phyloP scores from a whole-genome alignment of 2,797 vertebrate genomes.

The Phoebastria nigripes region DNA sequence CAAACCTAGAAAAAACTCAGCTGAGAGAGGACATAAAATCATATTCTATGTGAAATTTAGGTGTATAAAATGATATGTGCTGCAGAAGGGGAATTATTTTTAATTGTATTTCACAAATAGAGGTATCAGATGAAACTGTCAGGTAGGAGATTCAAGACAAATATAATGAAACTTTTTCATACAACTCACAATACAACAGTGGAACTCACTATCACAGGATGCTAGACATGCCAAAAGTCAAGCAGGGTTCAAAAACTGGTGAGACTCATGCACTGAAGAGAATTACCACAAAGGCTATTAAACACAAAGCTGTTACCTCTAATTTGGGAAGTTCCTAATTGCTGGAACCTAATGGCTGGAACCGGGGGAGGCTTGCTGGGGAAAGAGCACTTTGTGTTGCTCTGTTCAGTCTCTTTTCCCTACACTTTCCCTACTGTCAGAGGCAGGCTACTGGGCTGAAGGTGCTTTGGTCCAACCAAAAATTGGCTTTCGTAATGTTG shows the following conservation, averaged over 20 bases:
- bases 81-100: neutral
- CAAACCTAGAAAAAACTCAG: neutral
- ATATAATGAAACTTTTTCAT: neutral
- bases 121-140: neutral
- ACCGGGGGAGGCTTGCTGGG: fast-evolving
- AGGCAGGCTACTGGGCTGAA: neutral
- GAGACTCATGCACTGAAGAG: neutral
- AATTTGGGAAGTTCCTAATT: neutral
- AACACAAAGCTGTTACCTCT: neutral
- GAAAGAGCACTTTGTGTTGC: neutral
- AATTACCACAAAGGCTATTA: neutral
- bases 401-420: neutral
- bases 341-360: neutral
- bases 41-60: neutral
- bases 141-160: neutral
- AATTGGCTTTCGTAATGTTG: neutral
- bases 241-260: neutral
- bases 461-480: neutral
- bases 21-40: neutral
- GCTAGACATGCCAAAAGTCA: neutral
- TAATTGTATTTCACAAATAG: neutral
- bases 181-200: neutral
- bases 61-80: fast-evolving
- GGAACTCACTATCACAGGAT: neutral
- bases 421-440: neutral